Evolutionary conservation across 2,113 vertebrate species (phyloP).

Genomic region (Okapia johnstoni): DNA sequence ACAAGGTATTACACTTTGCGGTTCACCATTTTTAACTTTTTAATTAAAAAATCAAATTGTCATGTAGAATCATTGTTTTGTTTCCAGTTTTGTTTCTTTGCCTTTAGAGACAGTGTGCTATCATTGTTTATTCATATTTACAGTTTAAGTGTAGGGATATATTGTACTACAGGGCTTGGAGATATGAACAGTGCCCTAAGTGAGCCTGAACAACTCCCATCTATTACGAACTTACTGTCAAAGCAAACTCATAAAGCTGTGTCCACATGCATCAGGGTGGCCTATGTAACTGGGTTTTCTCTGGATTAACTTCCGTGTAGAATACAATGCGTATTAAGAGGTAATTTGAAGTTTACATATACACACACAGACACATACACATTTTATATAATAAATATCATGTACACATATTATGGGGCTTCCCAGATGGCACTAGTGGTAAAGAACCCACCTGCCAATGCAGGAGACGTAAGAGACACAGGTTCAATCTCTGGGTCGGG

Average conservation of each 20-base stretch:
- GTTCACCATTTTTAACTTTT: not conserved
- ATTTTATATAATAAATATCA: not conserved
- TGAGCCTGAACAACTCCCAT: not conserved
- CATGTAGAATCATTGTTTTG: not conserved
- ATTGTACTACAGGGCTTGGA: not conserved
- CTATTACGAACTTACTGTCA: not conserved
- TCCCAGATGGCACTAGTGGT: not conserved
- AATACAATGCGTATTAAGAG: not conserved
- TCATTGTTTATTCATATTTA: not conserved
- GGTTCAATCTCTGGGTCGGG: not conserved
- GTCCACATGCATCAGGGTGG: not conserved
- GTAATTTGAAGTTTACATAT: not conserved
- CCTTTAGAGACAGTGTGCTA: not conserved
- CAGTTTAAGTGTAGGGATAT: not conserved
- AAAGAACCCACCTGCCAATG: not conserved
- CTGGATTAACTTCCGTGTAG: not conserved
- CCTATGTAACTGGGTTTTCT: not conserved
- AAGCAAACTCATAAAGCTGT: not conserved
- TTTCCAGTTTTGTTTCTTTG: not conserved
- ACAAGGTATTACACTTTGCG: not conserved
- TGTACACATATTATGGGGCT: not conserved
- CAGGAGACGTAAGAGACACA: not conserved
- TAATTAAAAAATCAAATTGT: not conserved
- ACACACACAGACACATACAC: not conserved
- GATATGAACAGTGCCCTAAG: not conserved